Conservation (phyloP, 2,113 vertebrate species). For the Pycnonotus jocosus region DNA sequence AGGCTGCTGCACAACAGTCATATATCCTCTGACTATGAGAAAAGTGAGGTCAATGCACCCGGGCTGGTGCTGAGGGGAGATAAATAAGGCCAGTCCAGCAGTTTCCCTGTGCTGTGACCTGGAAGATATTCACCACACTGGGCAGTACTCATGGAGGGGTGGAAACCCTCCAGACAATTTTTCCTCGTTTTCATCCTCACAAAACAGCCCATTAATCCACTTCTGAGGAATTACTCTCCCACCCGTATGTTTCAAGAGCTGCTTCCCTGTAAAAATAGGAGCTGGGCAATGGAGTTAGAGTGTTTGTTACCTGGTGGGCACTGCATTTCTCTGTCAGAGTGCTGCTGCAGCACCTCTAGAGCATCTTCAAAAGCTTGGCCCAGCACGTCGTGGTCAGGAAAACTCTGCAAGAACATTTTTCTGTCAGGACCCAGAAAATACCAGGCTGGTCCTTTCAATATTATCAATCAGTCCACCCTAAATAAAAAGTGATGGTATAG, state of each 20-base stretch:
- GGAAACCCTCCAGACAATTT: neutral
- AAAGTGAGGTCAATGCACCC: neutral
- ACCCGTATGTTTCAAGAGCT: neutral
- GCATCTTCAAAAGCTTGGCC: conserved; percentile 91
- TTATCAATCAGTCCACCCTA: neutral
- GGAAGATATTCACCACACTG: neutral
- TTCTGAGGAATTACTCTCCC: neutral
- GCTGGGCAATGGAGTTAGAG: neutral
- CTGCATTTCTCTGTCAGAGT: conserved; percentile 76
- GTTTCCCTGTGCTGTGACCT: neutral
- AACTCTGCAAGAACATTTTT: conserved; percentile 67
- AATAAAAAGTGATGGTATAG: neutral
- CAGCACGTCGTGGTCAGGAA: conserved; percentile 79
- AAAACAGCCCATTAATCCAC: neutral
- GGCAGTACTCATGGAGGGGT: neutral
- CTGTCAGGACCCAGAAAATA: neutral
- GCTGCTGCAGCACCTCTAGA: conserved; percentile 89
- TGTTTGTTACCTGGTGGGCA: conserved; percentile 70
- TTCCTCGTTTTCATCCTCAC: neutral
- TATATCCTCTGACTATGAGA: neutral
- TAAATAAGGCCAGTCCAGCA: neutral
- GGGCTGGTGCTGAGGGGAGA: neutral
- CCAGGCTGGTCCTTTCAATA: neutral
- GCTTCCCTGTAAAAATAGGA: neutral
- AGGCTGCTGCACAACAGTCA: neutral